These are phyloP conservation scores for Solenopsis invicta DNA, from an alignment of 1,140 invertebrate genomes.

Conservation along the genomic window DNA sequence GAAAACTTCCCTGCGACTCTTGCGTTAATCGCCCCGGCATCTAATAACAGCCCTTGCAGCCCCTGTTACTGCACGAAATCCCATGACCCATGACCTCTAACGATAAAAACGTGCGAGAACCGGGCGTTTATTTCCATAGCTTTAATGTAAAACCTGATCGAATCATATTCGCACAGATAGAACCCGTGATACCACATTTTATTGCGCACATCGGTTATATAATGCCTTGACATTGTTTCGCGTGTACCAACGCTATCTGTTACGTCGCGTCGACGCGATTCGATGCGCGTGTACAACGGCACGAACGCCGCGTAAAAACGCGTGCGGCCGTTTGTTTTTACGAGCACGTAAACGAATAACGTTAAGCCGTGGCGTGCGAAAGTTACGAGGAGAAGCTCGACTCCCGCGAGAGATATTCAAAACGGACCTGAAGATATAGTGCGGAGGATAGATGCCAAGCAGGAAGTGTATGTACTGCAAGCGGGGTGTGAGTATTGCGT, in stretches of 20 bases:
- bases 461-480: constrained; percentile 16
- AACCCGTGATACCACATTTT: constrained; percentile 25
- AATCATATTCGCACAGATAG: constrained; percentile 15
- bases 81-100: background rate
- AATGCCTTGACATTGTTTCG: constrained; percentile 40
- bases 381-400: background rate
- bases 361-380: constrained; percentile 44
- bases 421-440: background rate
- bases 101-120: background rate
- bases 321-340: constrained; percentile 65
- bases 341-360: constrained; percentile 55
- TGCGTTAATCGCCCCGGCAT: background rate
- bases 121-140: background rate
- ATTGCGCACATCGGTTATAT: constrained; percentile 22
- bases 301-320: constrained; percentile 32
- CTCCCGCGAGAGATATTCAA: constrained; percentile 16
- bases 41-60: constrained; percentile 14
- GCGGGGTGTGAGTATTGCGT: constrained; percentile 66
- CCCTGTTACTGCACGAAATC: constrained; percentile 28
- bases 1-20: constrained; percentile 2
- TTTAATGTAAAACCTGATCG: constrained; percentile 4
- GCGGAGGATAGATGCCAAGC: background rate
- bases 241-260: constrained; percentile 35
- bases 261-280: constrained; percentile 41
- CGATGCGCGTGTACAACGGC: background rate